phyloP scores from a whole-genome alignment of 2,797 vertebrate species.

The Rhinatrema bivittatum region DNA sequence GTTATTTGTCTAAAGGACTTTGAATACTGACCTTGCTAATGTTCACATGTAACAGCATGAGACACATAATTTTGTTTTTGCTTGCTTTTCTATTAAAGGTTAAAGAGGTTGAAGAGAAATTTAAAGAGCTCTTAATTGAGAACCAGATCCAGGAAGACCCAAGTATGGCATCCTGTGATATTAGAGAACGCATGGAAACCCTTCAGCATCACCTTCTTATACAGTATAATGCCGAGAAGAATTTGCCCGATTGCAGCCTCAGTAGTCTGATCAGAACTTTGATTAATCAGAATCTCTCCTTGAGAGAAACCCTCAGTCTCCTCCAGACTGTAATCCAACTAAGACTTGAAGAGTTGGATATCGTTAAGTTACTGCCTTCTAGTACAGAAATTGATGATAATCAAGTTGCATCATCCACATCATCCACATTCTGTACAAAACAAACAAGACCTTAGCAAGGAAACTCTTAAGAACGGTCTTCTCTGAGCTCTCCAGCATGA shows the following conservation, averaged over 20 bases:
- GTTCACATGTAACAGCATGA: too few relatives aligned
- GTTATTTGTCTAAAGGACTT: too few relatives aligned
- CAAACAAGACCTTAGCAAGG: constrained; percentile 9
- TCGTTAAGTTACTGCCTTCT: not conserved
- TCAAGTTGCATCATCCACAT: constrained; percentile 3
- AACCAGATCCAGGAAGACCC: constrained; percentile 17
- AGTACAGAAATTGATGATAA: constrained; percentile 2
- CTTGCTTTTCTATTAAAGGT: too few relatives aligned
- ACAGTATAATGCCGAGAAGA: constrained; percentile 5
- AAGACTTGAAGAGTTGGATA: not conserved
- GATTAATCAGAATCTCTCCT: constrained; percentile 6
- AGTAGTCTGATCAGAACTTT: constrained; percentile 10
- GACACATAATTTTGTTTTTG: too few relatives aligned
- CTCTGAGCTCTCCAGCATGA: constrained; percentile 1
- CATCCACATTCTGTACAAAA: constrained; percentile 1
- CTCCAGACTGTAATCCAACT: constrained; percentile 13
- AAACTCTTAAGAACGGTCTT: constrained; percentile 6
- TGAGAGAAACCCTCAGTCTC: constrained; percentile 15
- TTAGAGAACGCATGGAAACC: constrained; percentile 10
- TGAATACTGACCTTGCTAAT: too few relatives aligned
- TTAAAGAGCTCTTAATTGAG: constrained; percentile 1
- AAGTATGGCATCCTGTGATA: not conserved
- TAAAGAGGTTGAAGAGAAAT: too few relatives aligned
- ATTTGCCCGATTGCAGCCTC: constrained; percentile 1
- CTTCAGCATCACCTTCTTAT: too few relatives aligned